Percentiles rank a stretch among this genome's conserved stretches.
Evolutionary conservation across 2,113 vertebrate species (phyloP).

Genomic region (Erythrocebus patas): DNA sequence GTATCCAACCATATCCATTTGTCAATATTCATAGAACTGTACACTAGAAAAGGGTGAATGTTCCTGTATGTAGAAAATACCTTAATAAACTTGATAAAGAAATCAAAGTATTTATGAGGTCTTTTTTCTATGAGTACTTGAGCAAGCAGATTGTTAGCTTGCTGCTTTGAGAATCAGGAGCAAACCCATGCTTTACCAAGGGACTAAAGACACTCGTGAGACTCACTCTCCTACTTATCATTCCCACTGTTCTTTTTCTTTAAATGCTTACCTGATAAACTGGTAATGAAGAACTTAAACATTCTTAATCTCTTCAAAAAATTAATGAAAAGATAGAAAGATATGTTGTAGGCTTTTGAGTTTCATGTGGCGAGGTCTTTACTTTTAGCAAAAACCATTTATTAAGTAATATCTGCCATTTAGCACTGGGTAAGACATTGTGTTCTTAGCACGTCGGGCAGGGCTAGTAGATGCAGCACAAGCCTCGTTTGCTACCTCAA

Average conservation of each 20-base stretch:
- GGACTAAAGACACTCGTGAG: not conserved
- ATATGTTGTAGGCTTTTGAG: not conserved
- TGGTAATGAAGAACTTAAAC: not conserved
- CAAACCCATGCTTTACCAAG: not conserved
- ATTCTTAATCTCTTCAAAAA: conserved; percentile 15
- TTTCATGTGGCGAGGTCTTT: not conserved
- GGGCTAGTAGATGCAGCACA: not conserved
- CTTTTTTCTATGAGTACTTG: not conserved
- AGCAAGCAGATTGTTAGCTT: not conserved
- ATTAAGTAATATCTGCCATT: not conserved
- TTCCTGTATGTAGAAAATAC: not conserved
- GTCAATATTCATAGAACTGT: not conserved
- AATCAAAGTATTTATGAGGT: not conserved
- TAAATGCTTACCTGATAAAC: not conserved
- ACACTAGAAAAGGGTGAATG: not conserved
- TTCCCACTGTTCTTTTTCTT: not conserved
- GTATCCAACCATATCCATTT: not conserved
- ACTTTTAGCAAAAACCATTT: not conserved
- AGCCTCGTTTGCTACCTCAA: not conserved
- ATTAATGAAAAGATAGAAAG: not conserved
- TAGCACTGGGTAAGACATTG: not conserved
- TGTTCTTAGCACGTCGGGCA: not conserved
- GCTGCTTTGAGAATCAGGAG: not conserved
- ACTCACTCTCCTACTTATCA: not conserved
- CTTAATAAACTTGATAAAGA: not conserved